Evolutionary conservation across 2,113 vertebrate genomes (phyloP).

Genomic region (Cyprinodon tularosa): DNA sequence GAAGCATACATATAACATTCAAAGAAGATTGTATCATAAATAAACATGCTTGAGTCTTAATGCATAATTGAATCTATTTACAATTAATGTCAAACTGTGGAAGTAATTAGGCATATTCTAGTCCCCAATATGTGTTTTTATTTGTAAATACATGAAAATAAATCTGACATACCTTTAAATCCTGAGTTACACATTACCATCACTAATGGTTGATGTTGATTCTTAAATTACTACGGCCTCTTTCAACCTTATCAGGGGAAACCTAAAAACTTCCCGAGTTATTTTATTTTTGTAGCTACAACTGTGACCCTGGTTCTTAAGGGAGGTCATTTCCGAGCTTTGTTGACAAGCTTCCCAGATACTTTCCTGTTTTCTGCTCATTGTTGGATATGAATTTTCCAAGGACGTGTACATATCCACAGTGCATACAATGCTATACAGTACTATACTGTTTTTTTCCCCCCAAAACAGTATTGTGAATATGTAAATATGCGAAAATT

Average conservation of each 20-base stretch:
- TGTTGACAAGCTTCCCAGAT: constrained; percentile 69
- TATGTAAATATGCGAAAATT: too few relatives aligned
- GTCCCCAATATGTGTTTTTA: constrained; percentile 45
- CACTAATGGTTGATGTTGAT: constrained; percentile 2
- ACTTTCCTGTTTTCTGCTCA: constrained; percentile 64
- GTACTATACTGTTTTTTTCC: too few relatives aligned
- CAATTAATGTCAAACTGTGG: constrained; percentile 64
- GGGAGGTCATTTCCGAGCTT: constrained; percentile 70
- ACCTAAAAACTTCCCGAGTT: constrained; percentile 36
- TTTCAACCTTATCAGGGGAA: constrained; percentile 32
- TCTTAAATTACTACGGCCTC: constrained; percentile 10
- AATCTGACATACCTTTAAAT: neutral
- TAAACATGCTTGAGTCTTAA: constrained; percentile 66
- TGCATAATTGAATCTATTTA: constrained; percentile 70
- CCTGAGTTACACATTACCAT: neutral
- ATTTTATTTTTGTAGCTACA: constrained; percentile 30
- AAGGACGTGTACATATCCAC: constrained; percentile 15
- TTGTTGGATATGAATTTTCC: constrained; percentile 53
- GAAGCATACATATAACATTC: constrained; percentile 59
- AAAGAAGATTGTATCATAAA: constrained; percentile 68
- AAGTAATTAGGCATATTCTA: constrained; percentile 67
- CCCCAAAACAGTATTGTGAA: too few relatives aligned
- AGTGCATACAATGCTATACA: neutral
- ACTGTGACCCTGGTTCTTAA: constrained; percentile 30
- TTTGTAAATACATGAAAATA: constrained; percentile 51